Evolutionary conservation across 2,888 invertebrate species (phyloP), one percentile per base, ranked within the genome.

Genomic region (Xanthostigma xanthostigma): DNA sequence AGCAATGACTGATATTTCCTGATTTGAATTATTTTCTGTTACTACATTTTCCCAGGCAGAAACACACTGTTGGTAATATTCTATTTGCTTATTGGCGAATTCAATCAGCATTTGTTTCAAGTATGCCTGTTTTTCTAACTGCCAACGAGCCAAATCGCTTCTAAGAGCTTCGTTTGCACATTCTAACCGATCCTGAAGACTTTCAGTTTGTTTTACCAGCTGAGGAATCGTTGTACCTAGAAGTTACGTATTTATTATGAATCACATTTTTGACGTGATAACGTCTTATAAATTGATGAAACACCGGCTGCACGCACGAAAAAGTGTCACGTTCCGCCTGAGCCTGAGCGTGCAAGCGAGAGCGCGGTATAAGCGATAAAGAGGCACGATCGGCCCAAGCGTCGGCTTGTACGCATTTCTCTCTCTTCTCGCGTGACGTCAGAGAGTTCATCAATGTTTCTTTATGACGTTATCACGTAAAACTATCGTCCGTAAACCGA

Each of bases 81-180:
- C 69, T 42, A 81, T 77, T 59, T 83, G 79, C 58, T 76, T 72
- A 55, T 79, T 76, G 9, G 79, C 78, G 67, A 79, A 74, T 53
- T 72, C 69, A 35, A 75, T 64, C 11, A 82, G 66, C 56, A 81
- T 71, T 52, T 71, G 72, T 59, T 78, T 79, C 45, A 83, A 61
- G 61, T 79, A 80, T 36, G 70, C 65, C 50, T 74, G 74, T 58
- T 81, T 82, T 54, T 78, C 79, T 36, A 67, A 59, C 53, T 79
- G 76, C 82, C 82, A 83, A 49, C 80, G 68, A 46, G 79, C 76
- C 51, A 81, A 64, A 61, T 83, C 82, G 40, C 81, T 78, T 45
- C 78, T 68, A 34, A 83, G 63, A 59, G 79, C 77, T 59, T 81
- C 79, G 60, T 81, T 81, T 0, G 81, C 79, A 58, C 79, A 79